A percentile compares a stretch with the other conserved stretches of the same genome.
Evolutionary conservation across 2,113 vertebrate genomes (phyloP).

Genomic region (human (Homo sapiens)): GRCh38 chr2:165564501-165565000

Average conservation of each 20-base stretch:
- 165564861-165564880: slow-evolving; percentile 20
- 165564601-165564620: neutral
- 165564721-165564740: slow-evolving; percentile 8
- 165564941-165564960: neutral
- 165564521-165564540: neutral
- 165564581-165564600: neutral
- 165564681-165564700: neutral
- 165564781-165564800: slow-evolving; percentile 31
- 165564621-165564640: neutral
- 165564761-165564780: neutral
- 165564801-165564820: slow-evolving; percentile 37
- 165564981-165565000: neutral
- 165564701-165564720: neutral
- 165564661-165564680: slow-evolving; percentile 5
- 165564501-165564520: slow-evolving; percentile 18
- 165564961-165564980: neutral
- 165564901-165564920: neutral
- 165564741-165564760: neutral
- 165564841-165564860: slow-evolving; percentile 9
- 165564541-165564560: neutral
- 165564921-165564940: neutral
- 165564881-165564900: neutral
- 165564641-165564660: neutral
- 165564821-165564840: neutral
- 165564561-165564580: neutral